Conservation (phyloP, 2,113 vertebrate genomes). For the Oncorhynchus nerka region DNA sequence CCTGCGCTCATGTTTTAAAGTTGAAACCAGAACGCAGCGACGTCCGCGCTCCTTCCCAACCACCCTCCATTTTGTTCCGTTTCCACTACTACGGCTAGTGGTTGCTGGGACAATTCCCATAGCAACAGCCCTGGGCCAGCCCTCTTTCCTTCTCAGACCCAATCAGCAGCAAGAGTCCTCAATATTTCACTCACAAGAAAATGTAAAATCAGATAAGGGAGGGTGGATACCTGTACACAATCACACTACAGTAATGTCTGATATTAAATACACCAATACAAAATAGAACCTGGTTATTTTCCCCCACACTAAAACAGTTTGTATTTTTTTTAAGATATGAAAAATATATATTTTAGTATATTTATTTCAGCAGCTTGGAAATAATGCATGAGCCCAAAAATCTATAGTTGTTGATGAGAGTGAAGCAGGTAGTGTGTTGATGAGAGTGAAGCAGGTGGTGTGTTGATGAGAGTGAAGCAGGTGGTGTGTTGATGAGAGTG, state of each 20-base stretch:
- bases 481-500: too few species aligned
- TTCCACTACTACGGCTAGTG: conserved; percentile 83
- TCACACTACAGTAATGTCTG: conserved; percentile 96
- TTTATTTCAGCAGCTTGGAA: conserved; percentile 88
- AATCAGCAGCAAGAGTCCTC: conserved; percentile 82
- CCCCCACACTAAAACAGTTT: conserved; percentile 77
- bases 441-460: too few species aligned
- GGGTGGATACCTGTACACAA: conserved; percentile 66
- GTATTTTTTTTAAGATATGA: conserved; percentile 77
- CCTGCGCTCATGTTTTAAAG: conserved; percentile 84
- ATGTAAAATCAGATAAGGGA: conserved; percentile 35
- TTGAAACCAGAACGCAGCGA: conserved; percentile 56
- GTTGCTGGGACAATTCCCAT: conserved; percentile 83
- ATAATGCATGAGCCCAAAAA: conserved; percentile 83
- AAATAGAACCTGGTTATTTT: conserved; percentile 85
- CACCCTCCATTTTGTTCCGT: conserved; percentile 1
- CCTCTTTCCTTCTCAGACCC: conserved; percentile 64
- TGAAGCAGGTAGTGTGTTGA: too few species aligned
- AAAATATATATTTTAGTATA: conserved; percentile 75
- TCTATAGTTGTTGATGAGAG: conserved; percentile 64
- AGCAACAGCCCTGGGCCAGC: conserved; percentile 77
- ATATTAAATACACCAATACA: conserved; percentile 90
- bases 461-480: too few species aligned
- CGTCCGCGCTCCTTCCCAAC: not conserved
- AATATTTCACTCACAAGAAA: conserved; percentile 68